These are phyloP conservation scores for Steatornis caripensis DNA, from an alignment of 2,113 vertebrate species.

Conservation along the genomic window DNA sequence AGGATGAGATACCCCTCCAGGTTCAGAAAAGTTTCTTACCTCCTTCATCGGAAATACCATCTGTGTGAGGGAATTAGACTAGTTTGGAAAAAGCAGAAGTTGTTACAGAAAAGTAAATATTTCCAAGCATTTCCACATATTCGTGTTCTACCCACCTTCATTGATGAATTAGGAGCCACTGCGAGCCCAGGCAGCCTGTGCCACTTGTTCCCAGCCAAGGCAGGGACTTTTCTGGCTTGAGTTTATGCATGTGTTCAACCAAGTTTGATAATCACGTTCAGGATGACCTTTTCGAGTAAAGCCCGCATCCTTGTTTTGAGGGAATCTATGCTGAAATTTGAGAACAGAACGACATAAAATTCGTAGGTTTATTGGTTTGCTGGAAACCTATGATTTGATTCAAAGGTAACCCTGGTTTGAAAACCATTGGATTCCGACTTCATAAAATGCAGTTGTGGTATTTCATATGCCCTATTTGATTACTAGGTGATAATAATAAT, in stretches of 20 bases:
- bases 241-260: not conserved
- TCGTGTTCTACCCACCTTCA: not conserved
- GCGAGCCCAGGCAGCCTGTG: not conserved
- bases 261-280: not conserved
- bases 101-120: not conserved
- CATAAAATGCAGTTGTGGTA: not conserved
- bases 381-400: not conserved
- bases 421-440: not conserved
- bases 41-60: not conserved
- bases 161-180: not conserved
- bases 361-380: not conserved
- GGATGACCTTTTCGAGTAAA: not conserved
- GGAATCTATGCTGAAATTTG: not conserved
- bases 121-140: not conserved
- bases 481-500: not conserved
- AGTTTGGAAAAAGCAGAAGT: not conserved
- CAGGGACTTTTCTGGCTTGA: not conserved
- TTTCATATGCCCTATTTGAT: not conserved
- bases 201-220: not conserved
- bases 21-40: not conserved
- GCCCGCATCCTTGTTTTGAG: not conserved
- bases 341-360: not conserved
- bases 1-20: not conserved
- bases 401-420: not conserved
- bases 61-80: not conserved